A percentile compares a stretch with the other conserved stretches of the same genome.
These are phyloP conservation scores for Hirtodrosophila cameraria DNA, from an alignment of 2,888 invertebrate genomes.

Conservation along the genomic window DNA sequence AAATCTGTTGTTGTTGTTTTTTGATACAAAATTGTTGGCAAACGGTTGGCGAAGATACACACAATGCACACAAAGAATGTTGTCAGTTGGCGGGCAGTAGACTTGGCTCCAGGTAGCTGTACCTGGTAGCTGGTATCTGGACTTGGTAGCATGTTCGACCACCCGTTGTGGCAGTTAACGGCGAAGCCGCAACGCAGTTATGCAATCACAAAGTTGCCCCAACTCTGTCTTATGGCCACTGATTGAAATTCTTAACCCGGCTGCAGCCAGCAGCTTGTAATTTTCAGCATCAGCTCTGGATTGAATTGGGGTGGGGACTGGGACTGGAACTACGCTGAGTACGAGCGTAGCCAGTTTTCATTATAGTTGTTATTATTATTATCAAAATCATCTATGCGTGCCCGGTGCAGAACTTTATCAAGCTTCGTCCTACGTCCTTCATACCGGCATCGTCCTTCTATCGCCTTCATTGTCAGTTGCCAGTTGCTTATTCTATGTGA, in stretches of 20 bases:
- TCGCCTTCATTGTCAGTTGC: conserved; percentile 53
- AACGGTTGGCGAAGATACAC: conserved; percentile 46
- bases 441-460: conserved; percentile 3
- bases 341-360: conserved; percentile 43
- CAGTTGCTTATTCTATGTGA: conserved; percentile 28
- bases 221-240: conserved; percentile 53
- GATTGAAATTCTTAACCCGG: conserved; percentile 68
- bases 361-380: conserved; percentile 55
- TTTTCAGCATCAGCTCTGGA: conserved; percentile 57
- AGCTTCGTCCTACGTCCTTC: not conserved
- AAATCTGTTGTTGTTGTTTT: conserved; percentile 50
- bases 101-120: too few relatives aligned
- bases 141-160: conserved; percentile 17
- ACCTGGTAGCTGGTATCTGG: conserved; percentile 18
- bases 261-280: conserved; percentile 41
- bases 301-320: not conserved
- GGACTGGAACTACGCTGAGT: too few relatives aligned
- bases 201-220: conserved; percentile 70
- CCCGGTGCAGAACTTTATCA: conserved; percentile 20
- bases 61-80: conserved; percentile 53
- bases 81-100: conserved; percentile 7
- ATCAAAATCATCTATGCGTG: conserved; percentile 61
- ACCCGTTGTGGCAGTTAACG: conserved; percentile 50
- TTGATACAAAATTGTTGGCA: conserved; percentile 61
- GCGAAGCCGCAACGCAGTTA: conserved; percentile 53